A percentile compares a stretch with the other conserved stretches of the same genome.
These are phyloP conservation scores for Chrysogorgia sp. DNA, from an alignment of 92 coral and sea anemone genomes.

Conservation along the genomic window DNA sequence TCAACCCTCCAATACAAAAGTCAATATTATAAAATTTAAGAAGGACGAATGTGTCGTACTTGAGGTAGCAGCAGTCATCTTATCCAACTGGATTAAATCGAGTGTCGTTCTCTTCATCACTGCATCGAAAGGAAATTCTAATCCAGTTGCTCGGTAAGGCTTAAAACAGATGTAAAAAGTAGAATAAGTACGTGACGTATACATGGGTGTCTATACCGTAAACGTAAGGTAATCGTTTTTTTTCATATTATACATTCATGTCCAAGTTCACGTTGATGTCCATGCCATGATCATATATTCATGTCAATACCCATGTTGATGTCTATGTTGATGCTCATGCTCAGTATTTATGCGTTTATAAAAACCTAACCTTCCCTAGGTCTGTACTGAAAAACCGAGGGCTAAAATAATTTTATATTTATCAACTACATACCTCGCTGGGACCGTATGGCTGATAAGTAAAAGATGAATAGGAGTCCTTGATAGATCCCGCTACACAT, in stretches of 20 bases:
- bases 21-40: no score
- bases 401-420: no score
- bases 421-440: background rate
- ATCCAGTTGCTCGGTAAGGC: conserved; percentile 15
- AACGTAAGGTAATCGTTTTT: no score
- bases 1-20: no score
- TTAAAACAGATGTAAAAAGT: background rate
- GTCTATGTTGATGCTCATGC: background rate
- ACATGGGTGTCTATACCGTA: no score
- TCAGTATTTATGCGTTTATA: background rate
- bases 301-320: no score
- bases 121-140: conserved; percentile 18
- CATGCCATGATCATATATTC: no score
- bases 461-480: conserved; percentile 15
- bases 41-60: background rate
- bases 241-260: no score
- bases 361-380: no score
- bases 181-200: background rate
- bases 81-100: background rate
- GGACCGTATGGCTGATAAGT: background rate
- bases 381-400: no score
- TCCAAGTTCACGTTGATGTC: no score
- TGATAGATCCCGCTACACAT: conserved; percentile 19
- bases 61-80: background rate
- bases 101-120: background rate